phyloP scores from a whole-genome alignment of 1,140 invertebrate species.

The Steinernema khuongi region DNA sequence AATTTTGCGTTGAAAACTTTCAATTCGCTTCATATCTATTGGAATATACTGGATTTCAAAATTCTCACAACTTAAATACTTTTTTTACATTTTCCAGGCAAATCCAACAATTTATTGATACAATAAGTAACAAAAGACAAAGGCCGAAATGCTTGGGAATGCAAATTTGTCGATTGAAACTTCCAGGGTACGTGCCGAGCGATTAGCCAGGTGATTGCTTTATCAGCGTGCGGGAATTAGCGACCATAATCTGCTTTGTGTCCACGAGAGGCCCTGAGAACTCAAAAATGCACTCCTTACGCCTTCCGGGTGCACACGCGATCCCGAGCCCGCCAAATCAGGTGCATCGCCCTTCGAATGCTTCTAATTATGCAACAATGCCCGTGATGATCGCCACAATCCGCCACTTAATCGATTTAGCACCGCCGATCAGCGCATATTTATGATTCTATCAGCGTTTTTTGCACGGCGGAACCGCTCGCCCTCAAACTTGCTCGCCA shows the following conservation, averaged over 20 bases:
- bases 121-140: background rate
- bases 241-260: too few species aligned
- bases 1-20: too few species aligned
- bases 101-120: slow-evolving; percentile 15
- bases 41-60: background rate
- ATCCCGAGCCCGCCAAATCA: too few species aligned
- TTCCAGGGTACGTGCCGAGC: too few species aligned
- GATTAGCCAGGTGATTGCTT: background rate
- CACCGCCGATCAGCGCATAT: background rate
- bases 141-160: background rate
- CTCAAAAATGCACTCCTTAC: background rate
- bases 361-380: background rate
- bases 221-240: background rate
- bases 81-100: slow-evolving; percentile 60
- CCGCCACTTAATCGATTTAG: background rate
- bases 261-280: background rate
- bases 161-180: too few species aligned
- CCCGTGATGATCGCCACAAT: background rate
- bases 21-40: background rate
- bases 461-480: slow-evolving; percentile 5
- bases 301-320: background rate
- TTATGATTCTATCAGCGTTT: slow-evolving; percentile 1
- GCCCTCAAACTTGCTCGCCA: background rate
- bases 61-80: background rate
- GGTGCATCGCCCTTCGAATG: too few species aligned